Evolutionary conservation across 2,888 invertebrate genomes (phyloP), one percentile per base, ranked within the genome.

Genomic region (Endomychus coccineus): DNA sequence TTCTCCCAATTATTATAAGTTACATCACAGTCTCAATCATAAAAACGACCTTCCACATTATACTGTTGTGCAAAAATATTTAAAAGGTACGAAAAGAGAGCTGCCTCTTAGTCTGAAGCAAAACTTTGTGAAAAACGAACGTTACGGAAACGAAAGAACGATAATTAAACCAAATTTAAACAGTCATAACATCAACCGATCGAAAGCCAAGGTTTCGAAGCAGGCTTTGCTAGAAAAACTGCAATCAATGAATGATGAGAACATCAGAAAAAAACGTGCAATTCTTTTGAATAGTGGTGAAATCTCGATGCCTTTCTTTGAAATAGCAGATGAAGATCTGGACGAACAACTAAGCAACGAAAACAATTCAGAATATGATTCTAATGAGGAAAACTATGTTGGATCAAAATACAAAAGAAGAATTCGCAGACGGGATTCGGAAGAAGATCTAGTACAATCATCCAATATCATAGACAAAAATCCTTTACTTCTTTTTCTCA

Each of bases 401-500:
- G 31, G 17, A 16, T 16, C 16, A 6, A 34, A 30, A 33, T 43
- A 46, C 15, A 35, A 41, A 24, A 34, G 34, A 13, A 35, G 29
- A 32, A 12, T 27, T 27, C 22, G 6, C 15, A 22, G 16, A 13
- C 19, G 21, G 14, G 31, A 29, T 5, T 28, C 19, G 11, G 28
- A 14, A 1, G 34, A 39, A 19, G 39, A 34, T 12, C 25, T 28
- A 11, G 16, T 38, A n/a, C 29, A 33, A 10, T 15, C 21, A 6
- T 9, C 27, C 10, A 30, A 37, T 32, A 24, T 32, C 4, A 5
- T 42, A 11, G 16, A 36, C 9, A 15, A 40, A 4, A 55, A 56
- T 21, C 63, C 63, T 0, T 42, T 64, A 3, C 50, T 56, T 14
- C 52, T 56, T 30, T 34, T 64, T 4, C 28, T 64, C 4, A 58